Evolutionary conservation across 2,113 vertebrate genomes (phyloP), one percentile per base, ranked within the genome.

Genomic region (Chroicocephalus ridibundus): DNA sequence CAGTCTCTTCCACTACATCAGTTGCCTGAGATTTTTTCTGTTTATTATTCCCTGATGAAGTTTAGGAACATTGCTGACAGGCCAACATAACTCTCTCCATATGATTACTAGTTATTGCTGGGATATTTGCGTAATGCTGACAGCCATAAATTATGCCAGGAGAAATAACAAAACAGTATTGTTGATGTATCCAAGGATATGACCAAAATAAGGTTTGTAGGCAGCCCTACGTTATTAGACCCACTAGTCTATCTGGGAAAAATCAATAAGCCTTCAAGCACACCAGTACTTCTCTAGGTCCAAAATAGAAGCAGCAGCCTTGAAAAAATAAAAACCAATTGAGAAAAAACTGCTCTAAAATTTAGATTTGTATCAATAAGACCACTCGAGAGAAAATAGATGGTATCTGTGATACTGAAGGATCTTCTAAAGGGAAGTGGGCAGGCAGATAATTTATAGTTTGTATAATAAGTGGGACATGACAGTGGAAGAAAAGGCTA

Each of bases 281-380:
- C 46, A 40, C 34, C 22, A 44, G 62, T 76, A 31, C 40, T 87
- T 82, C 52, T 47, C 20, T 18, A 69, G 18, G 36, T 61, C 42
- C 85, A 79, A 93, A 93, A 93, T 19, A 94, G 52, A 94, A 92
- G 25, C 49, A 90, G 49, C 58, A 83, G n/a, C 58, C 36, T 90
- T 58, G 36, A 65, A 79, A 93, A 95, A 94, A 80, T 19, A 47
- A 72, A 88, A 83, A 27, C 1, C 3, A 2, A 44, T 20, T 72
- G 54, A 65, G 62, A 86, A 90, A 90, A 15, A 88, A 71, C 32
- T 55, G 47, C 57, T 85, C 7, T 61, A 80, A 91, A 85, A 80
- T 44, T 83, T 81, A 72, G 47, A 69, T 61, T 65, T 90, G 11
- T 65, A 76, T 44, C 42, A 60, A 4, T 52, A 85, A 85, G 90